These are phyloP conservation scores for Spisula subtruncata DNA, from an alignment of 2,888 invertebrate genomes.

Conservation along the genomic window DNA sequence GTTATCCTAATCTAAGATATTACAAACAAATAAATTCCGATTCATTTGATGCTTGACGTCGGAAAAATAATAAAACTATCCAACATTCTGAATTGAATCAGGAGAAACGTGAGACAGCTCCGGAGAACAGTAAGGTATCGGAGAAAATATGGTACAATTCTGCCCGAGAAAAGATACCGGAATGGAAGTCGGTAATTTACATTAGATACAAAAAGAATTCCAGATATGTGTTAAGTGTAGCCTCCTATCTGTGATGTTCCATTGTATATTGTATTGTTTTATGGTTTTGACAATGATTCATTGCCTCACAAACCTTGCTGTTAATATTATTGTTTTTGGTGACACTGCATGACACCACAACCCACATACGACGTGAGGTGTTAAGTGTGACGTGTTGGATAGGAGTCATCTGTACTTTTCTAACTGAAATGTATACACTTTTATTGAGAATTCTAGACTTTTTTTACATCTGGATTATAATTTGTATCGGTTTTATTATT, in stretches of 20 bases:
- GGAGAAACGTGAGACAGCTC: background rate
- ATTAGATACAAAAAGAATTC: background rate
- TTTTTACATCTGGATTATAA: too few species aligned
- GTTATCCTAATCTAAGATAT: slow-evolving; percentile 42
- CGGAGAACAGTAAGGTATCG: slow-evolving; percentile 10
- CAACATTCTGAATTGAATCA: background rate
- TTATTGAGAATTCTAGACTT: too few species aligned
- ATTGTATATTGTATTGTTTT: slow-evolving; percentile 8
- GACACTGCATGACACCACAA: background rate
- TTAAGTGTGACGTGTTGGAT: too few species aligned
- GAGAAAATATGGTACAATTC: background rate
- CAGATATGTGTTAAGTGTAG: slow-evolving; percentile 2
- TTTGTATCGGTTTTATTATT: too few species aligned
- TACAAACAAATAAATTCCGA: slow-evolving; percentile 53
- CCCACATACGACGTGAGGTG: too few species aligned
- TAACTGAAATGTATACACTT: too few species aligned
- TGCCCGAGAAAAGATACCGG: background rate
- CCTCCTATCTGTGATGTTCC: background rate
- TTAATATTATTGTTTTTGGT: background rate
- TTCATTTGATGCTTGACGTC: slow-evolving; percentile 47
- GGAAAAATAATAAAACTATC: slow-evolving; percentile 46
- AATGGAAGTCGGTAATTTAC: slow-evolving; percentile 27
- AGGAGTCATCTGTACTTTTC: too few species aligned
- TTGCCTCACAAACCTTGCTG: background rate
- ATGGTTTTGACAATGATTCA: background rate